Evolutionary conservation across 1,140 invertebrate genomes (phyloP).

Genomic region (Sycobia sp.): DNA sequence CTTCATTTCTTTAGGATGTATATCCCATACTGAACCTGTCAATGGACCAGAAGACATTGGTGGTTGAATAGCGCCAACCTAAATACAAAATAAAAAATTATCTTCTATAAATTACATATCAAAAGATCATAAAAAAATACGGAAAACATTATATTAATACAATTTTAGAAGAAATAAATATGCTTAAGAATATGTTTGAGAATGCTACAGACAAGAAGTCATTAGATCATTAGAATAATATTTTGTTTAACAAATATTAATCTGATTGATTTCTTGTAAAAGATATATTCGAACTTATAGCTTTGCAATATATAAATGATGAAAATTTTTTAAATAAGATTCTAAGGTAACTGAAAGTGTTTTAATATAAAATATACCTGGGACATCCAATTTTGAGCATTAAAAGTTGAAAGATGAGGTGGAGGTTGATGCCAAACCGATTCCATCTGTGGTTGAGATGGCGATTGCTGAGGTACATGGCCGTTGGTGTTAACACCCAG

Average conservation of each 20-base stretch:
- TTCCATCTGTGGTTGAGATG: constrained; percentile 45
- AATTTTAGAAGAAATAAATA: too few relatives aligned
- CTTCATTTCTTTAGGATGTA: constrained; percentile 61
- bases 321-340: too few relatives aligned
- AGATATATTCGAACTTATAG: too few relatives aligned
- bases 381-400: constrained; percentile 54
- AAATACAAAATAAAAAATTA: constrained; percentile 3
- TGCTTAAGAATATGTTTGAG: too few relatives aligned
- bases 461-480: constrained; percentile 47
- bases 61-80: constrained; percentile 52
- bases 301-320: too few relatives aligned
- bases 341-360: not conserved
- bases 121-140: too few relatives aligned
- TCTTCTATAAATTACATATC: too few relatives aligned
- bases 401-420: constrained; percentile 53
- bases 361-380: constrained; percentile 42
- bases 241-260: too few relatives aligned
- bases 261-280: too few relatives aligned
- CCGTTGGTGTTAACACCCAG: constrained; percentile 54
- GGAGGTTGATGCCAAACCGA: constrained; percentile 54
- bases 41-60: constrained; percentile 55
- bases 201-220: too few relatives aligned
- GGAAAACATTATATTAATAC: too few relatives aligned
- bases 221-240: too few relatives aligned
- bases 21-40: constrained; percentile 55